A percentile compares a stretch with the other conserved stretches of the same genome.
Conservation (phyloP, 2,113 vertebrate genomes). For the Lagopus leucura region DNA sequence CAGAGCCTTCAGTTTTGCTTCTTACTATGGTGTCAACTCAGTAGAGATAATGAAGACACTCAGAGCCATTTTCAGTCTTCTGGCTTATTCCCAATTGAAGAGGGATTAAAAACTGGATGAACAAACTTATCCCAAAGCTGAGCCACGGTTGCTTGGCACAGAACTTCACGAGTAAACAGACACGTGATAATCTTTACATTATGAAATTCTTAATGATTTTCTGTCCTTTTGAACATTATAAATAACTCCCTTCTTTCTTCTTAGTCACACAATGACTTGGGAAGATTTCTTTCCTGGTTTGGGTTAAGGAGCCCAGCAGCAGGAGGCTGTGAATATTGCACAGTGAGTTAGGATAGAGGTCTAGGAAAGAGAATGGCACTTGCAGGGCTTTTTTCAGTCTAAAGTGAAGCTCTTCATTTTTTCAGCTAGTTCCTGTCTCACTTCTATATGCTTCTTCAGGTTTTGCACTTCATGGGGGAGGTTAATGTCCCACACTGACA, state of each 20-base stretch:
- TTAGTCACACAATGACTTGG: background rate
- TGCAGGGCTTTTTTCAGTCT: slow-evolving; percentile 64
- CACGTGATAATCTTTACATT: background rate
- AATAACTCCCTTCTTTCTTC: background rate
- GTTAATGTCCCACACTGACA: slow-evolving; percentile 88
- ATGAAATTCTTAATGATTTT: background rate
- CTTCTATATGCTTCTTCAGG: slow-evolving; percentile 87
- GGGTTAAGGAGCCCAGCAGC: background rate
- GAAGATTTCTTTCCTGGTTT: background rate
- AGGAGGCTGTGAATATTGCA: slow-evolving; percentile 8
- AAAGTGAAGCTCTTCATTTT: slow-evolving; percentile 84
- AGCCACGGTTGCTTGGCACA: background rate
- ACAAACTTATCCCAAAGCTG: background rate
- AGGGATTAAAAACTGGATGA: background rate
- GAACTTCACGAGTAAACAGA: background rate
- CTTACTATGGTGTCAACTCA: background rate
- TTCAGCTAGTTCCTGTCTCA: slow-evolving; percentile 85
- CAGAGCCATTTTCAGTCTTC: background rate
- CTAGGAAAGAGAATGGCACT: background rate
- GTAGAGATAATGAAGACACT: background rate
- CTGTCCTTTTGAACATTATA: background rate
- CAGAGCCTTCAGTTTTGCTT: background rate
- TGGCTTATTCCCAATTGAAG: background rate
- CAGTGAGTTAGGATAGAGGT: background rate
- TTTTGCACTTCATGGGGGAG: slow-evolving; percentile 91